These are phyloP conservation scores for Phaethon lepturus DNA, from an alignment of 2,113 vertebrate genomes.

Conservation along the genomic window DNA sequence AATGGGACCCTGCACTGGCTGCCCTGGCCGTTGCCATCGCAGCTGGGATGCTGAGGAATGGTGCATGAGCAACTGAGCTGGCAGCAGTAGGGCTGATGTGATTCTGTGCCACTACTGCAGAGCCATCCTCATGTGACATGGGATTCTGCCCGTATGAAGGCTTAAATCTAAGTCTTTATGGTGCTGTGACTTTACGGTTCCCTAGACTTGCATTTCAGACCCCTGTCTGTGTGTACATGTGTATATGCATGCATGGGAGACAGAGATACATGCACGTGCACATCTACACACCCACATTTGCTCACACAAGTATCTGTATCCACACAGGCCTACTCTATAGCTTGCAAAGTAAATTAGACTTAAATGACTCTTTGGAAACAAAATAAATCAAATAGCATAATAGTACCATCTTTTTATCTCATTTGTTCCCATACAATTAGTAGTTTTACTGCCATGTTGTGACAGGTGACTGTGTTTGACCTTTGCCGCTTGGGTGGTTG, in stretches of 20 bases:
- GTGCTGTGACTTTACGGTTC: neutral
- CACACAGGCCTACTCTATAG: constrained; percentile 47
- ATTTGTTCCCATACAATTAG: constrained; percentile 83
- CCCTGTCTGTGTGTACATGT: neutral
- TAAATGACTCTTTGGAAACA: constrained; percentile 81
- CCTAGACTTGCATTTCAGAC: neutral
- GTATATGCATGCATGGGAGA: neutral
- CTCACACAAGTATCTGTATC: constrained; percentile 3
- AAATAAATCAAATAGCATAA: constrained; percentile 81
- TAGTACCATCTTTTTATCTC: constrained; percentile 81
- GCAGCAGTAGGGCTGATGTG: neutral
- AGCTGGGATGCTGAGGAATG: neutral
- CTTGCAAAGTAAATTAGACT: constrained; percentile 79
- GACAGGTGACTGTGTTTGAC: constrained; percentile 84
- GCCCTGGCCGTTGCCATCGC: neutral
- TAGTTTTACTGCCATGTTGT: constrained; percentile 83
- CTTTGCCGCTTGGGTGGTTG: constrained; percentile 82
- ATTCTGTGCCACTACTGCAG: neutral
- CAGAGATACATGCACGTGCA: neutral
- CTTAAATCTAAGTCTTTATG: neutral
- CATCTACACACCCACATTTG: neutral
- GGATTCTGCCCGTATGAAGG: neutral
- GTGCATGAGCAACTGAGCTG: neutral
- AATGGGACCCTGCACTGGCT: neutral
- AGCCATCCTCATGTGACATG: fast-evolving